Base-by-base conservation (phyloP, 1,140 invertebrate species). In the Solen grandis region DNA sequence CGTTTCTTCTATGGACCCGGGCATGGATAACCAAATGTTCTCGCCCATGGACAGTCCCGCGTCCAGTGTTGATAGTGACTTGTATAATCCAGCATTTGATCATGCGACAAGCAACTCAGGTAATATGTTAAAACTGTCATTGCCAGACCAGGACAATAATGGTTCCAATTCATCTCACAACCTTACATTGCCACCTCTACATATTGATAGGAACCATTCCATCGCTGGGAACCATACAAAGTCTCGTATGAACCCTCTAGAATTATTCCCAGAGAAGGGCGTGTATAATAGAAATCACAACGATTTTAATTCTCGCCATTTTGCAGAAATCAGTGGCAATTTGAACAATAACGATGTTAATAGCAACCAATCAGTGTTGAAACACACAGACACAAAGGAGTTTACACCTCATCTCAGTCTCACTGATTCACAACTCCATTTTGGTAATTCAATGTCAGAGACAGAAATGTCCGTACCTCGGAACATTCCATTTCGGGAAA, bases 31-130 rank as follows among this genome's bases (percentile, higher is more conserved):
- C 33, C 72, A 81, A 57, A 72, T 79, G 14, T 82, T 81, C 59
- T 88, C 86, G 8, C 82, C 83, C 0, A 38, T 62, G 5, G 84
- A 87, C 55, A 86, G 87, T 69, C 83, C 85, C 2, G 82, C 85
- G 16, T 86, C 88, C 14, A 88, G 85, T 75, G 84, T 88, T 27
- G 89, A 90, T 33, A 89, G 86, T 83, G 88, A 89, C 52, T 33
- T 70, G 2, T 70, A 70, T 36, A 70, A 70, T 25, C 68, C 68
- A 16, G 52, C 50, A 22, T 22, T 70, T 4, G 68, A 70, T 22
- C 10, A n/a, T n/a, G 29, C 57, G 25, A 36, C 52, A 5, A 55
- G 57, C 35, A 55, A 55, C 52, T 35, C 68, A 57, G 68, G 68
- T 52, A 70, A 33, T 33, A 35, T 16, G 29, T 70, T 70, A 57